phyloP scores from a whole-genome alignment of 1,140 invertebrate genomes.

The Samia ricini region DNA sequence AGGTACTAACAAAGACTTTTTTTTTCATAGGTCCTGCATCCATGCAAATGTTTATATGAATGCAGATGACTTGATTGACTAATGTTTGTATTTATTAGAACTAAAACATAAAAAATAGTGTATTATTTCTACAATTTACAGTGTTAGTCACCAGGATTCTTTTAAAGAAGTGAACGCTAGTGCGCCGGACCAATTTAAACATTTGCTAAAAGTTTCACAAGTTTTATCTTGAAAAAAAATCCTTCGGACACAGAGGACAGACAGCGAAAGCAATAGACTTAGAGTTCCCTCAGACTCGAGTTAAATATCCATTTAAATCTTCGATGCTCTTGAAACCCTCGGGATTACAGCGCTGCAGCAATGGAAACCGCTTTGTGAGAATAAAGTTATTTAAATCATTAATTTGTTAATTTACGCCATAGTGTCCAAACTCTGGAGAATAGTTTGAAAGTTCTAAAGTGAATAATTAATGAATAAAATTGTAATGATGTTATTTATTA shows the following conservation, averaged over 20 bases:
- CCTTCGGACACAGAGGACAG: constrained; percentile 44
- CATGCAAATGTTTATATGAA: too few relatives aligned
- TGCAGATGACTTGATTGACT: too few relatives aligned
- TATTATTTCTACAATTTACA: too few relatives aligned
- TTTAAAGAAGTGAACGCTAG: neutral
- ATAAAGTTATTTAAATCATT: neutral
- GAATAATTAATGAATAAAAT: too few relatives aligned
- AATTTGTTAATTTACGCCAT: neutral
- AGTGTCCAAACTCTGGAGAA: neutral
- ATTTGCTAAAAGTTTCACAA: constrained; percentile 69
- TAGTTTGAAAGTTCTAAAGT: too few relatives aligned
- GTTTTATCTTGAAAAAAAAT: constrained; percentile 53
- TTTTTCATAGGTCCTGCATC: too few relatives aligned
- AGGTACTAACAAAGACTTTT: too few relatives aligned
- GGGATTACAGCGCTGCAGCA: constrained; percentile 61
- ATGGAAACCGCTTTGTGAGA: constrained; percentile 41
- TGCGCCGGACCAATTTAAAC: constrained; percentile 30
- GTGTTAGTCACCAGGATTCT: neutral
- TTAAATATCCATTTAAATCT: constrained; percentile 77
- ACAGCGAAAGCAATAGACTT: constrained; percentile 61
- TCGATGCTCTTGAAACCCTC: constrained; percentile 47
- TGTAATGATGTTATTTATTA: too few relatives aligned
- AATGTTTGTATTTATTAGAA: too few relatives aligned
- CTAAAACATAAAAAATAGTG: too few relatives aligned
- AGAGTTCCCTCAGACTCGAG: constrained; percentile 69